phyloP scores from a whole-genome alignment of 2,888 invertebrate genomes.

The Alloscopus bannaensis region DNA sequence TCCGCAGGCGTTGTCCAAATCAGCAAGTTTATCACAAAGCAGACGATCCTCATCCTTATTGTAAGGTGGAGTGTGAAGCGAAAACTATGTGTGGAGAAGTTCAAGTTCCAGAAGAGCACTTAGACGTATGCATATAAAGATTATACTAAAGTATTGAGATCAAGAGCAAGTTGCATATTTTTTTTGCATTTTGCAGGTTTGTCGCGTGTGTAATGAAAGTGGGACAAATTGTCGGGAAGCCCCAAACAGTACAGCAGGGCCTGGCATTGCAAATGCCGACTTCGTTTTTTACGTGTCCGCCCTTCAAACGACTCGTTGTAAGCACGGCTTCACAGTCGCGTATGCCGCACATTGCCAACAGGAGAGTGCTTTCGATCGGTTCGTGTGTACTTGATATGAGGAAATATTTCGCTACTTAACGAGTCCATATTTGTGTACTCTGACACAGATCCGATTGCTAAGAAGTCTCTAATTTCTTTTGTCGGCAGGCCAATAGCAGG shows the following conservation, averaged over 20 bases:
- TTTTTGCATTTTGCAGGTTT: conserved; percentile 80
- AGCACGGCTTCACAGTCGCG: conserved; percentile 74
- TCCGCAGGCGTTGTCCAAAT: conserved; percentile 88
- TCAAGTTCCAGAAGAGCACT: conserved; percentile 92
- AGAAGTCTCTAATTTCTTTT: background rate
- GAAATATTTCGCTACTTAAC: conserved; percentile 40
- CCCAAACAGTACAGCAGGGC: conserved; percentile 76
- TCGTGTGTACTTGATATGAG: no score
- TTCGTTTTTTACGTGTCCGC: conserved; percentile 98
- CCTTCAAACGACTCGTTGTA: conserved; percentile 93
- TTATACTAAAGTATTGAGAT: background rate
- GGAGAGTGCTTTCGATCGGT: conserved; percentile 93
- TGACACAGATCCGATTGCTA: no score
- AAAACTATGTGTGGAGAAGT: conserved; percentile 98
- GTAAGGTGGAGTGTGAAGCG: conserved; percentile 88
- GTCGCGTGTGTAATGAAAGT: conserved; percentile 90
- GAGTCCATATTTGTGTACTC: no score
- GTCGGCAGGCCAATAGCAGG: conserved; percentile 93
- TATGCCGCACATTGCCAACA: conserved; percentile 94
- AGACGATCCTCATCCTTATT: conserved; percentile 86
- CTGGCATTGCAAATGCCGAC: conserved; percentile 88
- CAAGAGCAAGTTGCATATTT: background rate
- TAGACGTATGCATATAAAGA: conserved; percentile 84
- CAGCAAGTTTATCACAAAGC: conserved; percentile 89
- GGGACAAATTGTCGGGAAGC: conserved; percentile 83